Percentiles rank a stretch among this genome's conserved stretches.
phyloP scores from a whole-genome alignment of 30 jellyfish, hydroid and myxozoan genomes.

The Turritopsis rubra region DNA sequence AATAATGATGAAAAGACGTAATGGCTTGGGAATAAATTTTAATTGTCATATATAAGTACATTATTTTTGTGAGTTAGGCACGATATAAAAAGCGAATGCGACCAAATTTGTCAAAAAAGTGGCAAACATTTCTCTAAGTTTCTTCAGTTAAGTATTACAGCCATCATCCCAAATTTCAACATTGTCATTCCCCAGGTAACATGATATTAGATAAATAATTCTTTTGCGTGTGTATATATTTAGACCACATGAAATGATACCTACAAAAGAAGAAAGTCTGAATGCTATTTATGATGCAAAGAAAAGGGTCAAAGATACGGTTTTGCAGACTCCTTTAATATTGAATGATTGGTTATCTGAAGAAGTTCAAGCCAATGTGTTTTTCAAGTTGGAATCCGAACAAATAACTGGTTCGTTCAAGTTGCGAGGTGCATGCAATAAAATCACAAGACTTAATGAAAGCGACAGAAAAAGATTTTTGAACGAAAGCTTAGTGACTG shows the following conservation, averaged over 20 bases:
- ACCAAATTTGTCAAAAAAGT: no score
- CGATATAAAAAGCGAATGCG: no score
- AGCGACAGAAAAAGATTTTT: not conserved
- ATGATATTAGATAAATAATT: no score
- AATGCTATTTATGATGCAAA: not conserved
- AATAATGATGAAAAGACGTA: no score
- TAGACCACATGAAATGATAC: not conserved
- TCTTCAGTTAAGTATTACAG: no score
- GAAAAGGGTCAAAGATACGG: not conserved
- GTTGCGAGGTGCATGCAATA: slow-evolving; percentile 77
- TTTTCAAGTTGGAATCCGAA: slow-evolving; percentile 60
- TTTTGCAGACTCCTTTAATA: slow-evolving; percentile 38
- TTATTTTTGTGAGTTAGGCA: no score
- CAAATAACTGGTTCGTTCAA: slow-evolving; percentile 83
- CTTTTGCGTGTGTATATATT: not conserved
- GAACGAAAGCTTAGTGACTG: slow-evolving; percentile 47
- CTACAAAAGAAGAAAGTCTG: not conserved
- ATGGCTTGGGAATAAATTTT: no score
- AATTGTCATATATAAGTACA: no score
- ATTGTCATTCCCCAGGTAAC: no score
- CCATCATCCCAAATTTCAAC: no score
- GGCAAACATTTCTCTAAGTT: no score
- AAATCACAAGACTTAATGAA: slow-evolving; percentile 31
- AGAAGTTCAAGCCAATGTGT: slow-evolving; percentile 19
- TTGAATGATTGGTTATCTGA: slow-evolving; percentile 56